phyloP scores from a whole-genome alignment of 1,140 invertebrate genomes.

The Oryctes rhinoceros region DNA sequence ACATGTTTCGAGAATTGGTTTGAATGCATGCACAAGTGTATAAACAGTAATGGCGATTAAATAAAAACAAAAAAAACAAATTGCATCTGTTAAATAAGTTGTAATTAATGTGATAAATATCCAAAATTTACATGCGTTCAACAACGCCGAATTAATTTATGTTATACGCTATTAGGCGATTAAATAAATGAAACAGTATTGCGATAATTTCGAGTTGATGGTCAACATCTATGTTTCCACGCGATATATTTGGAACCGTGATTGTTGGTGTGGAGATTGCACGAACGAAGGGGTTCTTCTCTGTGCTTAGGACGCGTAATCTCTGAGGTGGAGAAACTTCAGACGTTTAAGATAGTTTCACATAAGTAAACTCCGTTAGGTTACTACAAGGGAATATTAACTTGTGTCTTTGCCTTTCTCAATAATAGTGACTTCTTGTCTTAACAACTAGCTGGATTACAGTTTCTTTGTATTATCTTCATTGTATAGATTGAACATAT shows the following conservation, averaged over 20 bases:
- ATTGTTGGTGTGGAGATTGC: slow-evolving; percentile 44
- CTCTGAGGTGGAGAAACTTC: slow-evolving; percentile 51
- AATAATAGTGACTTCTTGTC: slow-evolving; percentile 9
- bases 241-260: slow-evolving; percentile 50
- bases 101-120: no score
- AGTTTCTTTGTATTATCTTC: background rate
- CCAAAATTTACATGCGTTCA: no score
- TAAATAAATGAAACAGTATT: slow-evolving; percentile 52
- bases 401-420: slow-evolving; percentile 32
- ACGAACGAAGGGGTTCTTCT: slow-evolving; percentile 42
- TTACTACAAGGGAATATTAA: slow-evolving; percentile 43
- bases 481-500: slow-evolving; percentile 7
- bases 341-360: slow-evolving; percentile 44
- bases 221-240: slow-evolving; percentile 56
- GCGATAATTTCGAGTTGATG: slow-evolving; percentile 52
- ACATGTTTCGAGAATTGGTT: no score
- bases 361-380: slow-evolving; percentile 44
- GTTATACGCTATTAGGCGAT: background rate
- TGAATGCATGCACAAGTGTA: no score
- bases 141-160: slow-evolving; percentile 21
- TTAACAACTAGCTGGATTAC: background rate
- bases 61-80: no score
- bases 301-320: slow-evolving; percentile 47
- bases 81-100: no score
- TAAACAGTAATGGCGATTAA: no score